phyloP scores from a whole-genome alignment of 2,113 vertebrate genomes.

The Tringa solitaria region DNA sequence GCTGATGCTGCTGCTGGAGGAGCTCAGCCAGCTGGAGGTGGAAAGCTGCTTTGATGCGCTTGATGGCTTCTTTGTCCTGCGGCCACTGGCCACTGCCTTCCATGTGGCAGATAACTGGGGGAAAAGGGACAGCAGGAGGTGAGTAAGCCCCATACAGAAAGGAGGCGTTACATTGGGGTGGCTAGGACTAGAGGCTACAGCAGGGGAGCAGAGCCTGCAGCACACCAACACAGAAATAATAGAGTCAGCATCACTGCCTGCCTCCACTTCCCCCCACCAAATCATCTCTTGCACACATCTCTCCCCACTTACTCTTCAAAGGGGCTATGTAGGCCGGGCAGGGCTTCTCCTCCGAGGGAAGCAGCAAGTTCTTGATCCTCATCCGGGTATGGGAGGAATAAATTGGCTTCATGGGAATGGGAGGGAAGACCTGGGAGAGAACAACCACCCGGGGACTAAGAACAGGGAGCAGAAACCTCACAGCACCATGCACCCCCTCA shows the following conservation, averaged over 20 bases:
- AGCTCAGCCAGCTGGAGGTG: conserved; percentile 87
- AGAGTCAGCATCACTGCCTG: rapidly evolving
- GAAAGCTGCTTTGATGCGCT: conserved; percentile 89
- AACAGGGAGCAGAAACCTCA: background rate
- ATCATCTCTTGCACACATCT: background rate
- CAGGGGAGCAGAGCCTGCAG: background rate
- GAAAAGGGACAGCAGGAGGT: background rate
- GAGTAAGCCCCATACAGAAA: background rate
- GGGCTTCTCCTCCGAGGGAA: conserved; percentile 81
- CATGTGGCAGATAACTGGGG: conserved; percentile 91
- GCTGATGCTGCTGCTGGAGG: conserved; percentile 79
- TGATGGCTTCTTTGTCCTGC: conserved; percentile 84
- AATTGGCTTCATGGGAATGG: conserved; percentile 78
- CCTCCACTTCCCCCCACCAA: background rate
- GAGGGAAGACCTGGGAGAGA: conserved; percentile 86
- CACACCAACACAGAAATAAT: background rate
- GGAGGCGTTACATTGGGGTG: background rate
- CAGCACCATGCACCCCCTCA: rapidly evolving
- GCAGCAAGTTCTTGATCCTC: conserved; percentile 66
- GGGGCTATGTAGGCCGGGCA: conserved; percentile 88
- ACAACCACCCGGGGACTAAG: background rate
- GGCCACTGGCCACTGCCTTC: conserved; percentile 98
- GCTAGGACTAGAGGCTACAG: background rate
- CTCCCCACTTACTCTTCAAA: conserved; percentile 79
- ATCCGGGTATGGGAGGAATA: conserved; percentile 75